Evolutionary conservation across 2,888 invertebrate genomes (phyloP).

Genomic region (Catocala nupta): DNA sequence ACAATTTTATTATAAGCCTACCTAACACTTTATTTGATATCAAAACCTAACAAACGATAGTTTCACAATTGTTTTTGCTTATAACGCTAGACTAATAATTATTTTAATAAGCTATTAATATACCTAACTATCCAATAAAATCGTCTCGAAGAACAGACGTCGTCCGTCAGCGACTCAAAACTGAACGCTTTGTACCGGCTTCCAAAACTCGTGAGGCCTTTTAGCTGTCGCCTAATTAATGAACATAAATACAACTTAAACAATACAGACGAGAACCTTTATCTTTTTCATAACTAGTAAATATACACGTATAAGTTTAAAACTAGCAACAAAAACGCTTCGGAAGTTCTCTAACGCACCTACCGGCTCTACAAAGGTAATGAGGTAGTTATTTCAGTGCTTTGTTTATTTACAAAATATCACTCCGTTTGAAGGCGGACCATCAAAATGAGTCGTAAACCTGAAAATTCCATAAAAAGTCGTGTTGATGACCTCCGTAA

Average conservation of each 20-base stretch:
- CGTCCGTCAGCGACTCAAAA: conserved; percentile 13
- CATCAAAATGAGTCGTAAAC: conserved; percentile 86
- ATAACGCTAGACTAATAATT: not conserved
- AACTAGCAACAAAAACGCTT: conserved; percentile 70
- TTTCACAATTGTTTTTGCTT: no score
- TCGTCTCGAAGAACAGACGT: conserved; percentile 6
- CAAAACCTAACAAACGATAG: no score
- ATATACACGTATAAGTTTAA: conserved; percentile 61
- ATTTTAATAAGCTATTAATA: conserved; percentile 16
- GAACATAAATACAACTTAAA: conserved; percentile 48
- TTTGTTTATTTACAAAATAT: conserved; percentile 87
- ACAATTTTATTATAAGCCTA: no score
- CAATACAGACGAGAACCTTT: conserved; percentile 38
- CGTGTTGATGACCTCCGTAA: conserved; percentile 86
- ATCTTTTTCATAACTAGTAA: conserved; percentile 52
- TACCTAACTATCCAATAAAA: conserved; percentile 12
- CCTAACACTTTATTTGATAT: no score
- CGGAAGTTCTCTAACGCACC: conserved; percentile 71
- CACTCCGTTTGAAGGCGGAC: conserved; percentile 87
- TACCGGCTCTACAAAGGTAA: conserved; percentile 86
- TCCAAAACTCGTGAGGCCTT: conserved; percentile 23
- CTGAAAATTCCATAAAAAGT: conserved; percentile 86
- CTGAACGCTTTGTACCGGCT: conserved; percentile 4
- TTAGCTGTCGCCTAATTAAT: conserved; percentile 33
- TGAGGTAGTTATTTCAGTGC: conserved; percentile 85